These are phyloP conservation scores for Peromyscus nudipes DNA, from an alignment of 2,797 vertebrate species.

Conservation along the genomic window DNA sequence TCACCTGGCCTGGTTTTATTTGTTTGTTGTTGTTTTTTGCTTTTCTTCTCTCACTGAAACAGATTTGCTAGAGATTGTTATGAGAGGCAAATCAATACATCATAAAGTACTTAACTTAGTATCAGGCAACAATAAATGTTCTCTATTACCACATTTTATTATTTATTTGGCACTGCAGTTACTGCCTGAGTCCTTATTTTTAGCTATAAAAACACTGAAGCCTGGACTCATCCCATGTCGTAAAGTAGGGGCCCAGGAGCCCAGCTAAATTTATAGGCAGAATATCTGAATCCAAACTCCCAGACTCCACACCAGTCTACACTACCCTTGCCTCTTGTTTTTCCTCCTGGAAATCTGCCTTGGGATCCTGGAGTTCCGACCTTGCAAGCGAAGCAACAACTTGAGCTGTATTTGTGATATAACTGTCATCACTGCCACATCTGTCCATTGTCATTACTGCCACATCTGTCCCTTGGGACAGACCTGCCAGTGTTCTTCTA, in stretches of 20 bases:
- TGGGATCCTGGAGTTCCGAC: background rate
- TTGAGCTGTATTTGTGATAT: background rate
- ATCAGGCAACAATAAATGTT: background rate
- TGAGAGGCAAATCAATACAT: background rate
- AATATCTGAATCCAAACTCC: background rate
- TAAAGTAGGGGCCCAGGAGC: background rate
- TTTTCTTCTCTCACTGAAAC: background rate
- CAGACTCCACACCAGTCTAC: background rate
- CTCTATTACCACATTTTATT: background rate
- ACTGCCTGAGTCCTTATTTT: background rate
- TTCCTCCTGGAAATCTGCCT: background rate
- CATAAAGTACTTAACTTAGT: background rate
- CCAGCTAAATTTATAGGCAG: background rate
- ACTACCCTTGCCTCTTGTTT: background rate
- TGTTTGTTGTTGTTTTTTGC: background rate
- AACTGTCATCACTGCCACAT: background rate
- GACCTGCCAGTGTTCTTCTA: conserved; percentile 5
- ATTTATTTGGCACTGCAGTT: background rate
- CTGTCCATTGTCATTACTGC: background rate
- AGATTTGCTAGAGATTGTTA: background rate
- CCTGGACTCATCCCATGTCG: background rate
- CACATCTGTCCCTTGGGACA: conserved; percentile 19
- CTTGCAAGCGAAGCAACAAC: background rate
- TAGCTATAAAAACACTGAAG: background rate
- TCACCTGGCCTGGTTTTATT: background rate